Base-by-base conservation (phyloP, 2,113 vertebrate species). In the Eurypyga helias region DNA sequence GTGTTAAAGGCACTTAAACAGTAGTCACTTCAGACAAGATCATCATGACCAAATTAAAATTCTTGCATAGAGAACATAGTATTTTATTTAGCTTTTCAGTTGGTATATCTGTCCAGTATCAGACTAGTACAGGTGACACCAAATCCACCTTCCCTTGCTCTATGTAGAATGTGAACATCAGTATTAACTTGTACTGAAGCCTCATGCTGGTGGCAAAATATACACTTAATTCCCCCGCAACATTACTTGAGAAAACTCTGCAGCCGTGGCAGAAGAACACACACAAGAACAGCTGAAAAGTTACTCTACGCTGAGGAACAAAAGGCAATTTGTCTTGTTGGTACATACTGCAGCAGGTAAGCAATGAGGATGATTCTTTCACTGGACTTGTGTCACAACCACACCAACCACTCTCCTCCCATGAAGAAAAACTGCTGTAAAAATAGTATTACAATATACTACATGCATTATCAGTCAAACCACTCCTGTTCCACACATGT, bases 401-500 rank as follows among this genome's bases (percentile, higher is more conserved):
- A 64, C 45, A 83, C 17, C 41, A 66, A 48, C 5, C 9, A 28
- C 49, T 64, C 36, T n/a, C 21, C 15, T 46, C 33, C 4, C 76
- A 94, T 0, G 0, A 66, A 82, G 36, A 66, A 73, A 83, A 79
- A 33, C 9, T 60, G 31, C 43, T 25, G 5, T 20, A 34, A 48
- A 62, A 83, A 64, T 45, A 24, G 10, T 19, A 21, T 49, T 62
- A 46, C 18, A 78, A 33, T 19, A 36, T 4, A 29, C 16, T 31
- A 20, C 66, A 48, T 6, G 34, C 26, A 8, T 33, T 33, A 43
- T 28, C 29, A 84, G 24, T 61, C 66, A 52, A 57, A 49, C 49
- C 65, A 10, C 19, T 72, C 4, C 0, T 2, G 36, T 25, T 65
- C 25, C 57, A 72, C 57, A 52, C 24, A 7, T 2, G 2, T 0